phyloP scores from a whole-genome alignment of 2,888 invertebrate species.

The Tridacna crocea region DNA sequence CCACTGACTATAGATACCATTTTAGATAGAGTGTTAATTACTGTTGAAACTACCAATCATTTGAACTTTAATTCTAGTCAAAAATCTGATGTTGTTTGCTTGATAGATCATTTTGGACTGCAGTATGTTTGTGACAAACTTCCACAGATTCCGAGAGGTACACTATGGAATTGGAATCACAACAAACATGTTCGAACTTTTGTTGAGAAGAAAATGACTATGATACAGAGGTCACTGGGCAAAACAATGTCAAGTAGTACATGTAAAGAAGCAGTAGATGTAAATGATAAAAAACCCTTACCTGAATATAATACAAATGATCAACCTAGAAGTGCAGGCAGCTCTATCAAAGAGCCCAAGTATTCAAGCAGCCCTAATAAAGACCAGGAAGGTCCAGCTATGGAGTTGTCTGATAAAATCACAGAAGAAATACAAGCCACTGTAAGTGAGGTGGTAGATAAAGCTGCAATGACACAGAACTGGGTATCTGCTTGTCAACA shows the following conservation, averaged over 20 bases:
- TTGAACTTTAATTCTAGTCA: conserved; percentile 45
- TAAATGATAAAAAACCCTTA: background rate
- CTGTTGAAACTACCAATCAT: conserved; percentile 40
- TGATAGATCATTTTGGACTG: conserved; percentile 56
- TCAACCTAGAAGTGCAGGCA: background rate
- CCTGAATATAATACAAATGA: background rate
- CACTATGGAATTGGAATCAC: conserved; percentile 60
- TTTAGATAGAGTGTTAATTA: conserved; percentile 43
- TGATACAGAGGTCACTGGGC: background rate
- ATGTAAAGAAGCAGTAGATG: background rate
- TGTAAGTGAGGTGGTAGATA: conserved; percentile 32
- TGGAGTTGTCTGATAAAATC: background rate
- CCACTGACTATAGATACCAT: conserved; percentile 48
- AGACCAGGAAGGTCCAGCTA: background rate
- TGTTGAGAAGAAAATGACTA: conserved; percentile 33
- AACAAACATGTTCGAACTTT: conserved; percentile 42
- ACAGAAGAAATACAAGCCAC: background rate
- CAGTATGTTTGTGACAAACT: conserved; percentile 54
- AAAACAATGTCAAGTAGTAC: background rate
- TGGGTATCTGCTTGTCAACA: conserved; percentile 50
- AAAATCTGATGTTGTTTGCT: conserved; percentile 54
- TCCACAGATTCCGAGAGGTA: conserved; percentile 55
- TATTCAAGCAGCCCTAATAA: background rate
- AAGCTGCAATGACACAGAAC: conserved; percentile 46
- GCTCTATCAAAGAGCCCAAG: background rate